These are phyloP conservation scores for Netelia melanura DNA, from an alignment of 2,888 invertebrate species.

Conservation along the genomic window DNA sequence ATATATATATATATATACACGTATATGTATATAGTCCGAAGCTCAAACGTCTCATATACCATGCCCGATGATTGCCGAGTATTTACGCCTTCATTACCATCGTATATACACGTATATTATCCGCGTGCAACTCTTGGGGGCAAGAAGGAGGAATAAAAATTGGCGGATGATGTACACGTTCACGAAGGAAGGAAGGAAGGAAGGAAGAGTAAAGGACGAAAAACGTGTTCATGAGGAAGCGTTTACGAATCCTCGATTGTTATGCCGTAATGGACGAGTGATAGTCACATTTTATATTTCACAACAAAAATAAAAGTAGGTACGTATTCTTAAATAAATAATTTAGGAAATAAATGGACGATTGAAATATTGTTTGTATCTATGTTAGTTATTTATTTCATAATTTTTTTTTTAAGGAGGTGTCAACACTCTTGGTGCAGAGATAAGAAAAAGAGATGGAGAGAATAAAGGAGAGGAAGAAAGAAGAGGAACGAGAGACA, in stretches of 20 bases:
- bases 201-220: background rate
- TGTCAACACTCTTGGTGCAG: background rate
- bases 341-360: background rate
- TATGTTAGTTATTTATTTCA: background rate
- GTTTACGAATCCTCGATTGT: background rate
- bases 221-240: background rate
- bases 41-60: conserved; percentile 64
- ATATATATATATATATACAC: conserved; percentile 40
- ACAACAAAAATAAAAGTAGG: background rate
- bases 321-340: no score
- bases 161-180: conserved; percentile 11
- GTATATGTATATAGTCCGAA: conserved; percentile 5
- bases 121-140: conserved; percentile 12
- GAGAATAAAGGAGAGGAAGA: conserved; percentile 1
- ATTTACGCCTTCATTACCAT: conserved; percentile 77
- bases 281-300: background rate
- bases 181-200: conserved; percentile 45
- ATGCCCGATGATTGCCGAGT: conserved; percentile 75
- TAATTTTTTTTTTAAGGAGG: background rate
- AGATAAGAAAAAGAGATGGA: background rate
- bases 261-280: background rate
- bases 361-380: background rate
- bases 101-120: conserved; percentile 31
- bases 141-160: conserved; percentile 35
- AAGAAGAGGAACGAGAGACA: conserved; percentile 21